These are phyloP conservation scores for Plumapathes pennacea DNA, from an alignment of 92 coral and sea anemone species.

Conservation along the genomic window DNA sequence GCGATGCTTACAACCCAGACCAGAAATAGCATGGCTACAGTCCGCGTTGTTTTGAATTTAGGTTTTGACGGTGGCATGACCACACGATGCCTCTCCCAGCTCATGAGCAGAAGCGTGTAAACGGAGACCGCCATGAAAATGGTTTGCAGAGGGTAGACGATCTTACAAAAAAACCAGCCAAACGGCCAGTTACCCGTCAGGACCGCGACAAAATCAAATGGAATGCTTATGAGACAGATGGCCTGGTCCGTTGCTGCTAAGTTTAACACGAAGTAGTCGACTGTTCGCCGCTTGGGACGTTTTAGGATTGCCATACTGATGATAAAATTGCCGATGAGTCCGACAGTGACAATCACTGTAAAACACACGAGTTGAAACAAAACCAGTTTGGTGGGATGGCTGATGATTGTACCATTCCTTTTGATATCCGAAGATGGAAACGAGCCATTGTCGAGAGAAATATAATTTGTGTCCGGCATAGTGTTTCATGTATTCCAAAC, in stretches of 20 bases:
- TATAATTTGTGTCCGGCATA: too few relatives aligned
- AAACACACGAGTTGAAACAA: constrained; percentile 76
- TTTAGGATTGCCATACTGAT: constrained; percentile 73
- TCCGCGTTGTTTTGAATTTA: constrained; percentile 54
- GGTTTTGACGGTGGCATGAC: constrained; percentile 76
- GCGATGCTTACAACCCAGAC: constrained; percentile 61
- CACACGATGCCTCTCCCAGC: constrained; percentile 74
- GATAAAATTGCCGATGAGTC: constrained; percentile 65
- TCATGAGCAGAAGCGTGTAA: constrained; percentile 74
- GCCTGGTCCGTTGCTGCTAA: constrained; percentile 69
- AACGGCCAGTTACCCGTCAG: constrained; percentile 66
- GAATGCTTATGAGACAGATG: constrained; percentile 61
- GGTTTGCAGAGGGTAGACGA: constrained; percentile 51
- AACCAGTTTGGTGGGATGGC: too few relatives aligned
- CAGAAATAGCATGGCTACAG: constrained; percentile 26
- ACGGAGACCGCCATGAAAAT: constrained; percentile 71
- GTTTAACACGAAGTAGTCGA: constrained; percentile 70
- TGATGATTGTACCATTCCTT: too few relatives aligned
- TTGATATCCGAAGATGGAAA: too few relatives aligned
- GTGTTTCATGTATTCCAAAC: too few relatives aligned
- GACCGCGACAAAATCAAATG: constrained; percentile 73
- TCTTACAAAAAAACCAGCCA: constrained; percentile 58
- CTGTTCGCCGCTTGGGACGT: constrained; percentile 68
- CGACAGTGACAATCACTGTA: constrained; percentile 67
- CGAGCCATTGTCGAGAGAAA: too few relatives aligned